phyloP scores from a whole-genome alignment of 2,888 invertebrate genomes.

The Metallyticus violacea region DNA sequence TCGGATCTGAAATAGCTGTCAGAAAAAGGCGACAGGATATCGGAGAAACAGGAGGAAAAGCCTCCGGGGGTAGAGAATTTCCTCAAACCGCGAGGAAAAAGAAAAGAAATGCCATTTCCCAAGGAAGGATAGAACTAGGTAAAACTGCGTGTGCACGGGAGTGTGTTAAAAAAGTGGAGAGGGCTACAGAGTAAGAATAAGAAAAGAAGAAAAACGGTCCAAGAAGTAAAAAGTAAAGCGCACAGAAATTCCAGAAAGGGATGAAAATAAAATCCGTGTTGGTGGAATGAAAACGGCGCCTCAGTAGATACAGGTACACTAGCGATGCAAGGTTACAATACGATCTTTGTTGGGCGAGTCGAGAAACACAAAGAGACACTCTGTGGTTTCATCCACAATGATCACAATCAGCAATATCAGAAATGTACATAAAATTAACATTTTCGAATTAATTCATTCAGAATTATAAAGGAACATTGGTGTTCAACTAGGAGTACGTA shows the following conservation, averaged over 20 bases:
- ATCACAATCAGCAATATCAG: no score
- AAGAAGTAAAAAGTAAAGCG: background rate
- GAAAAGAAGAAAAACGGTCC: background rate
- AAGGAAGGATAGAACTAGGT: background rate
- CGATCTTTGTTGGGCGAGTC: no score
- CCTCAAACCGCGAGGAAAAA: background rate
- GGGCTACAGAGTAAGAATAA: background rate
- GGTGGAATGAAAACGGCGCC: background rate
- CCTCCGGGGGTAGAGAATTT: background rate
- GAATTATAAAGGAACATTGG: no score
- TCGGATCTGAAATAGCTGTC: background rate
- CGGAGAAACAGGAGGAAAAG: background rate
- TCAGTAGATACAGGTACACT: no score
- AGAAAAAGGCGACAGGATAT: background rate
- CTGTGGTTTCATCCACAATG: no score
- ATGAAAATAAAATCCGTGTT: background rate
- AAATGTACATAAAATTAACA: no score
- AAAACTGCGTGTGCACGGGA: background rate
- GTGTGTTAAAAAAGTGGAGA: background rate
- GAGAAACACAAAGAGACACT: no score
- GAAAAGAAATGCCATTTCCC: background rate
- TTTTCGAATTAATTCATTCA: no score
- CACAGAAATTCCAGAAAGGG: no score
- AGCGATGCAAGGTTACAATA: no score
- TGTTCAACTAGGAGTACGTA: no score